Evolutionary conservation across 2,888 invertebrate species (phyloP).

Genomic region (Drosophila formosana): DNA sequence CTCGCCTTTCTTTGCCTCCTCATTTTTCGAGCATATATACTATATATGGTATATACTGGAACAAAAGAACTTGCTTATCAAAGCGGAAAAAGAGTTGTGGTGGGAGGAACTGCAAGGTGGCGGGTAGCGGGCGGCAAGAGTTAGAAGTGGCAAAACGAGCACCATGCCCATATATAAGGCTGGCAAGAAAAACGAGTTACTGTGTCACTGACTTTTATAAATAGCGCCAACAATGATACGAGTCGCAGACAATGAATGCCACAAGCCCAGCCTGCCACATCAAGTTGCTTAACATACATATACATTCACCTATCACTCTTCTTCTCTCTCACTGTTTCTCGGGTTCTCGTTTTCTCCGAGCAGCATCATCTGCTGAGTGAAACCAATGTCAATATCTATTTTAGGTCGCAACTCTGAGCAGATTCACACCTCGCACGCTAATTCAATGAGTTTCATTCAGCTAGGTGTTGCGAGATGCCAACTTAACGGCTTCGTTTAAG

Average conservation of each 20-base stretch:
- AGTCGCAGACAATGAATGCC: constrained; percentile 58
- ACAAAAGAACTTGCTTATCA: constrained; percentile 77
- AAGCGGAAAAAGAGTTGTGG: constrained; percentile 77
- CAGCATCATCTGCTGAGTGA: constrained; percentile 21
- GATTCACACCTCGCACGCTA: constrained; percentile 58
- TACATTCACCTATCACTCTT: neutral
- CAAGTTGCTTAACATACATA: constrained; percentile 30
- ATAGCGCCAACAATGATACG: constrained; percentile 73
- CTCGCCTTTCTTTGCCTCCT: constrained; percentile 10
- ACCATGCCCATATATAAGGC: constrained; percentile 17
- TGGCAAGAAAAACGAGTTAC: constrained; percentile 67
- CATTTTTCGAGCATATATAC: constrained; percentile 18
- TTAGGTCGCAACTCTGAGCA: constrained; percentile 52
- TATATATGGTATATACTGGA: constrained; percentile 44
- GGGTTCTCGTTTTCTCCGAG: neutral
- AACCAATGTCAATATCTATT: constrained; percentile 67
- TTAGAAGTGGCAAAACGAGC: constrained; percentile 68
- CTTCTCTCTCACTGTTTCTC: neutral
- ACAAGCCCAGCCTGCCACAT: constrained; percentile 42
- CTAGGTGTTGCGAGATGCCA: constrained; percentile 24
- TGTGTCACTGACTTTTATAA: constrained; percentile 80
- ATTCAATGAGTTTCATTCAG: constrained; percentile 52
- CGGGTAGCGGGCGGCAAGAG: constrained; percentile 24
- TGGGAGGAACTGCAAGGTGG: neutral
- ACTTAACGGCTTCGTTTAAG: constrained; percentile 26